A percentile compares a stretch with the other conserved stretches of the same genome.
Conservation (phyloP, 2,888 invertebrate genomes). For the Chrysomela aeneicollis region DNA sequence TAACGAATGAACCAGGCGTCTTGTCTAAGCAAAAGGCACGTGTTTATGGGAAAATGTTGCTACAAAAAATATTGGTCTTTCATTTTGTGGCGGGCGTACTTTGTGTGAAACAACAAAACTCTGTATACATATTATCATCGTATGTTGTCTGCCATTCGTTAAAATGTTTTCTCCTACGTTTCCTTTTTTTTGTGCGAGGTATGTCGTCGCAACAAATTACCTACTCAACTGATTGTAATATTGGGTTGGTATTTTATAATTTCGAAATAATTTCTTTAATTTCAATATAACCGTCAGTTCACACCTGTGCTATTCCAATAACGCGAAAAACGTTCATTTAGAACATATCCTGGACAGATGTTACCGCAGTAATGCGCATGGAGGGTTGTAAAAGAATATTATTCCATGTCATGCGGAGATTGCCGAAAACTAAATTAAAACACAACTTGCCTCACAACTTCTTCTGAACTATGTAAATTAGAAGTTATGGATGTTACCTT, state of each 20-base stretch:
- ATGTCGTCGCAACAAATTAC: too few relatives aligned
- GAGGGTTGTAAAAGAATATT: slow-evolving; percentile 47
- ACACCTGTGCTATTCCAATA: not conserved
- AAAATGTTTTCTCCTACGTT: slow-evolving; percentile 27
- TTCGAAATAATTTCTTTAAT: not conserved
- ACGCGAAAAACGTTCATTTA: slow-evolving; percentile 46
- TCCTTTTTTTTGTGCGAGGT: slow-evolving; percentile 13
- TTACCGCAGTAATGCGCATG: slow-evolving; percentile 48
- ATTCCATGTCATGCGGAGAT: slow-evolving; percentile 47
- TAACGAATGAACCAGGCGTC: slow-evolving; percentile 42
- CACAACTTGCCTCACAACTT: slow-evolving; percentile 42
- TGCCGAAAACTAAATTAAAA: slow-evolving; percentile 51
- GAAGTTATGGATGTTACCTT: slow-evolving; percentile 40
- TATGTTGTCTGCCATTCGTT: slow-evolving; percentile 18
- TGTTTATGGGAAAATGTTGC: slow-evolving; percentile 55
- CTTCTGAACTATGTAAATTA: slow-evolving; percentile 47
- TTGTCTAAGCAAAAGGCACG: slow-evolving; percentile 56
- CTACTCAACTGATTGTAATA: too few relatives aligned
- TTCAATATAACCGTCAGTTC: not conserved
- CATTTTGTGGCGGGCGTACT: slow-evolving; percentile 60
- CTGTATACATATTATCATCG: slow-evolving; percentile 2
- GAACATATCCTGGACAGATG: slow-evolving; percentile 54
- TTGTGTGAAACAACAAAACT: slow-evolving; percentile 59
- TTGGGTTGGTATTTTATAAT: too few relatives aligned
- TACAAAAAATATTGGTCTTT: slow-evolving; percentile 60